A percentile compares a stretch with the other conserved stretches of the same genome.
phyloP scores from a whole-genome alignment of 2,888 invertebrate genomes.

The Notodonta dromedarius region DNA sequence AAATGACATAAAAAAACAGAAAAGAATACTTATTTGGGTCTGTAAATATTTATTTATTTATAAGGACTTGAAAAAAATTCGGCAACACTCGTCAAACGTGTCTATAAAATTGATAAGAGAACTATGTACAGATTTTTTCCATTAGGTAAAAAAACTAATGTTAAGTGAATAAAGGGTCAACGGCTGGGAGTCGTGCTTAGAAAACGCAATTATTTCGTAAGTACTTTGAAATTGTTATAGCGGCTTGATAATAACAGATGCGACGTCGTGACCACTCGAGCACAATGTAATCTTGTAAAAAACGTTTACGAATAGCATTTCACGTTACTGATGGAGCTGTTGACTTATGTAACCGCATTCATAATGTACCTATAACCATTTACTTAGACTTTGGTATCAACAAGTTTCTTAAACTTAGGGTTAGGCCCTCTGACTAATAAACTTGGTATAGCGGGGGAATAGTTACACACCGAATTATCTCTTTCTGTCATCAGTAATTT shows the following conservation, averaged over 20 bases:
- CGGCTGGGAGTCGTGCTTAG: constrained; percentile 75
- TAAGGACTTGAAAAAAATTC: no score
- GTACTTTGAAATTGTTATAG: constrained; percentile 73
- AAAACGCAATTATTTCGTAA: constrained; percentile 77
- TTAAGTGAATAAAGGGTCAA: constrained; percentile 66
- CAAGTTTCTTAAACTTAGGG: no score
- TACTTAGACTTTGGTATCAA: no score
- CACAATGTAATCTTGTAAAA: constrained; percentile 31
- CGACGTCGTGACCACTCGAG: constrained; percentile 63
- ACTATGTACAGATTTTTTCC: constrained; percentile 8
- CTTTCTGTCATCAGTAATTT: no score
- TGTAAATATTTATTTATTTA: no score
- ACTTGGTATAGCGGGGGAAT: no score
- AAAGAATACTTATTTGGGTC: no score
- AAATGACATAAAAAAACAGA: background rate
- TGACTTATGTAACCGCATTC: background rate
- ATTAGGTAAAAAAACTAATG: constrained; percentile 22
- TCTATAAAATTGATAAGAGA: background rate
- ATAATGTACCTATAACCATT: background rate
- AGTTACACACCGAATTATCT: no score
- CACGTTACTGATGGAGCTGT: background rate
- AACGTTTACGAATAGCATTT: constrained; percentile 17
- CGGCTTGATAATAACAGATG: constrained; percentile 75
- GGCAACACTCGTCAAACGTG: background rate
- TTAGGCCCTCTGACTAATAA: no score